These are phyloP conservation scores for Coelopa frigida DNA, from an alignment of 1,140 invertebrate species.

Conservation along the genomic window DNA sequence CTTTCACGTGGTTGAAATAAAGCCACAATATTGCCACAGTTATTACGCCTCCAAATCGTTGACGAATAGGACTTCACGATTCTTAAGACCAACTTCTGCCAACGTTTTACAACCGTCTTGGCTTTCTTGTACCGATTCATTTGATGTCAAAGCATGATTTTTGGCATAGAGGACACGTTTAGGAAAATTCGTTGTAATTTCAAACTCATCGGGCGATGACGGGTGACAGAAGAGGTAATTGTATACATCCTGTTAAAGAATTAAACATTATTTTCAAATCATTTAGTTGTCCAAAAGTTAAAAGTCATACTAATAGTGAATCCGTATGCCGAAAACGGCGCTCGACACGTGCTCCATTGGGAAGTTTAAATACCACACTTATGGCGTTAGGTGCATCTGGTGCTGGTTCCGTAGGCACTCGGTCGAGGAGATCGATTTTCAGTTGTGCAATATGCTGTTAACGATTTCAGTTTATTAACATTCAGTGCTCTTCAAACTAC, in stretches of 20 bases:
- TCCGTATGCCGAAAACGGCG: slow-evolving; percentile 73
- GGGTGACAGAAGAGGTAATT: slow-evolving; percentile 93
- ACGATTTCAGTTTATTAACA: neutral
- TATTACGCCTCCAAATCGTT: slow-evolving; percentile 84
- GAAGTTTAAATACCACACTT: slow-evolving; percentile 83
- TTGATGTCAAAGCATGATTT: slow-evolving; percentile 12
- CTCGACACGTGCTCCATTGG: slow-evolving; percentile 76
- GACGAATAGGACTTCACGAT: slow-evolving; percentile 87
- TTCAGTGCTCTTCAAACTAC: neutral
- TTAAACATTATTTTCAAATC: slow-evolving; percentile 1
- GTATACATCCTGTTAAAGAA: slow-evolving; percentile 72
- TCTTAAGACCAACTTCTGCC: slow-evolving; percentile 70
- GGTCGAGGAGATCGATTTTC: slow-evolving; percentile 59
- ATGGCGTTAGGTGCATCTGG: slow-evolving; percentile 60
- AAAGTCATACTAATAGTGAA: slow-evolving; percentile 46
- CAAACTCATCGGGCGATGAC: slow-evolving; percentile 84
- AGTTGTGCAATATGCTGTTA: slow-evolving; percentile 56
- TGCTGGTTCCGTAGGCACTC: slow-evolving; percentile 73
- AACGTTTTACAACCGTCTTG: slow-evolving; percentile 53
- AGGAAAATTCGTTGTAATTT: slow-evolving; percentile 92
- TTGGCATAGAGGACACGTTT: slow-evolving; percentile 72
- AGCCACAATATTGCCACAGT: slow-evolving; percentile 11
- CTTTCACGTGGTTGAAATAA: no score
- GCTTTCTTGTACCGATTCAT: no score
- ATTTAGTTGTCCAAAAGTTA: neutral